Evolutionary conservation across 2,797 vertebrate species (phyloP).

Genomic region (Ispidina lecontei): DNA sequence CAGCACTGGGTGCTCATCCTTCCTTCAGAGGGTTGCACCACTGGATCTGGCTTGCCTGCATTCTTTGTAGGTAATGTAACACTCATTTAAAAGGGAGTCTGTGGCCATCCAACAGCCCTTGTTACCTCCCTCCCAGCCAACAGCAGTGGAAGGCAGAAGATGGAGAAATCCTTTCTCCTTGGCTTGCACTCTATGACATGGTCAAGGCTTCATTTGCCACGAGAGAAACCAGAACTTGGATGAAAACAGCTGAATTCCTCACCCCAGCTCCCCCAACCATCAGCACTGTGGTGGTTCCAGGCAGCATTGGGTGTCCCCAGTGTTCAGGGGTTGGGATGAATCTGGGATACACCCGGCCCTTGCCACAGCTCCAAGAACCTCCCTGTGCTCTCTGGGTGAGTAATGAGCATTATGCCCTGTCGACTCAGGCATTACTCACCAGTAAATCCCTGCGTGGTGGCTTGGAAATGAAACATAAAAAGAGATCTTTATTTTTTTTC

Average conservation of each 20-base stretch:
- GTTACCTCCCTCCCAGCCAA: slow-evolving; percentile 37
- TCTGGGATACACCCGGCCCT: slow-evolving; percentile 15
- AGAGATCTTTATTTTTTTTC: not conserved
- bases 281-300: not conserved
- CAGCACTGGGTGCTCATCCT: not conserved
- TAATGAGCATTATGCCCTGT: slow-evolving; percentile 46
- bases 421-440: slow-evolving; percentile 47
- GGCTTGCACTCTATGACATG: not conserved
- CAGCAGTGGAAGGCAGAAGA: not conserved
- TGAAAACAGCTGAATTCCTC: not conserved
- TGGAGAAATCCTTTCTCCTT: not conserved
- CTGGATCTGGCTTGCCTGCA: slow-evolving; percentile 52
- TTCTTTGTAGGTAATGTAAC: slow-evolving; percentile 56
- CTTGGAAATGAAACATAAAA: slow-evolving; percentile 26
- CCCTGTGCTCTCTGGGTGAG: slow-evolving; percentile 23
- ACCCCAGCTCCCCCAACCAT: not conserved
- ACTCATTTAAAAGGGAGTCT: slow-evolving; percentile 45
- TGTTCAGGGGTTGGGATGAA: not conserved
- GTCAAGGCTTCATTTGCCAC: not conserved
- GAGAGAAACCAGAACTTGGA: not conserved
- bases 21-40: slow-evolving; percentile 22
- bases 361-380: not conserved
- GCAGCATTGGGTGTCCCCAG: not conserved
- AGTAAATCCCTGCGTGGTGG: slow-evolving; percentile 5
- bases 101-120: slow-evolving; percentile 4